Evolutionary conservation across 2,888 invertebrate genomes (phyloP), one percentile per base, ranked within the genome.

Genomic region (Catocala sponsa): DNA sequence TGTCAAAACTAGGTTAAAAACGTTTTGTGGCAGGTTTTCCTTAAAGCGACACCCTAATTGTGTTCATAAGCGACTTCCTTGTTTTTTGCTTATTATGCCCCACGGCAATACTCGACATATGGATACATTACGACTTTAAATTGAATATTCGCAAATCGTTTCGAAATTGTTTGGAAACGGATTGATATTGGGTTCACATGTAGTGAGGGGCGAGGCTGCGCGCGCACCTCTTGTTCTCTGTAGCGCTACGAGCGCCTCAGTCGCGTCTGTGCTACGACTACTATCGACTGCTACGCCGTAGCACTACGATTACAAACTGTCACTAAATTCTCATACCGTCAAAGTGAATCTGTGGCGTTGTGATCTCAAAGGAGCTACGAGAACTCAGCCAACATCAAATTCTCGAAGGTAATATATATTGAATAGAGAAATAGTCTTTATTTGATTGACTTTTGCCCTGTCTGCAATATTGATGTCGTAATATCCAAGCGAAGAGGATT

Each of bases 131-230:
- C 58, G 75, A 73, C 70, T 84, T 83, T 72, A 78, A 85, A 82
- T 85, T 76, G 82, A 86, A 84, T 86, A 82, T 85, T 84, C 76
- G 78, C 82, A 85, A 88, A 87, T 87, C 80, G 87, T 85, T 89
- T 85, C 69, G 80, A 84, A 90, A 88, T 88, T 86, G 84, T 83
- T 82, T 83, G 82, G 82, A 82, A 84, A 85, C 86, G 90, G 90
- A 92, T 92, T 91, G 90, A 89, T 93, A 93, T 93, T 82, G 91
- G 91, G 87, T 90, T 87, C 87, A 87, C 83, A 86, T 89, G 89
- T n/a, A n/a, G n/a, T 88, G 87, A 87, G 91, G 91, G 93, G 91
- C 88, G 91, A 88, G 90, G 91, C 87, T 92, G 93, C 92, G 94
- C 92, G 91, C 94, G 94, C 94, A 92, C 47, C 72, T 78, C 81